These are phyloP conservation scores for Heterochromis multidens DNA, from an alignment of 2,113 vertebrate genomes.

Conservation along the genomic window DNA sequence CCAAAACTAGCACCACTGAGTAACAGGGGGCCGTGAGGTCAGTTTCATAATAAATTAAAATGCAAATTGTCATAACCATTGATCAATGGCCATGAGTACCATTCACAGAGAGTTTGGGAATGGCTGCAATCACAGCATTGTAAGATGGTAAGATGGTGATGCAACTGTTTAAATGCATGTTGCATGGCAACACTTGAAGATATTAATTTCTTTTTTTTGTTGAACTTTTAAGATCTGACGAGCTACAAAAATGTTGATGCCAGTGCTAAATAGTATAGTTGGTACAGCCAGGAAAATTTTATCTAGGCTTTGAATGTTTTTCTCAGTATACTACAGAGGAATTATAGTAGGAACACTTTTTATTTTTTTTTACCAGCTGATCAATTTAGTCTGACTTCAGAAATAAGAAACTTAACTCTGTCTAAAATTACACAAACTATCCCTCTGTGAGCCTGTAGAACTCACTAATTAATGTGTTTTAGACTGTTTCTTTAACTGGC, in stretches of 20 bases:
- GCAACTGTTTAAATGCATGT: neutral
- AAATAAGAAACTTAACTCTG: neutral
- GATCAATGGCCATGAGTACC: no score
- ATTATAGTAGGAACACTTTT: neutral
- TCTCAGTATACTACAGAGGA: neutral
- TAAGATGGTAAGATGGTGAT: no score
- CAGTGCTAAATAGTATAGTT: neutral
- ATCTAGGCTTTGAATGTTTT: neutral
- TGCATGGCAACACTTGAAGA: accelerated
- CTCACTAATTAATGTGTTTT: neutral
- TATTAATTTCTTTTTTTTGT: accelerated
- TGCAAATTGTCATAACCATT: no score
- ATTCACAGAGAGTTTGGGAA: no score
- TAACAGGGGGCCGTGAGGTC: no score
- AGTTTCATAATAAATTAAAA: no score
- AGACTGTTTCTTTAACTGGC: neutral
- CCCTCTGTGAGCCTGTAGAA: neutral
- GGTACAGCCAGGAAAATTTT: no score
- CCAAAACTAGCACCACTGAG: no score
- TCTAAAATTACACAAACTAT: neutral
- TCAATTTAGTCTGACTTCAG: neutral
- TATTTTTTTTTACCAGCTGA: neutral
- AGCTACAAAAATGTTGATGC: neutral
- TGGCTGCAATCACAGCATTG: no score
- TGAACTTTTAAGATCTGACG: neutral